Evolutionary conservation across 1,140 invertebrate species (phyloP).

Genomic region (Drosophila tani): DNA sequence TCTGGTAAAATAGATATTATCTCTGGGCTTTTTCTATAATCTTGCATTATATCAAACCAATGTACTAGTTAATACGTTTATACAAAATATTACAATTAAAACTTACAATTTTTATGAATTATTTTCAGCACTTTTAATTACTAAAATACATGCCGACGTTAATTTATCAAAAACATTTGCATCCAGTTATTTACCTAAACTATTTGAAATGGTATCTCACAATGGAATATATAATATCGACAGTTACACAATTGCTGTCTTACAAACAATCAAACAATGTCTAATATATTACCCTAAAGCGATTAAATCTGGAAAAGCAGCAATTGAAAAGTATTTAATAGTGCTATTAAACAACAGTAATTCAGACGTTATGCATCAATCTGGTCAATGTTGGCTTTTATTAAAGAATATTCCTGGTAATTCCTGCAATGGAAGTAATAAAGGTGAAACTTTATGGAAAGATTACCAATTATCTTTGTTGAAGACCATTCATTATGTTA

Average conservation of each 20-base stretch:
- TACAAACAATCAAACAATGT: constrained; percentile 41
- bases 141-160: constrained; percentile 25
- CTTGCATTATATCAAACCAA: too few relatives aligned
- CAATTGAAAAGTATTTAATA: constrained; percentile 23
- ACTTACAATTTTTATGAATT: background rate
- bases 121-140: constrained; percentile 40
- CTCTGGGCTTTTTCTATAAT: too few relatives aligned
- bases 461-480: constrained; percentile 44
- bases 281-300: constrained; percentile 53
- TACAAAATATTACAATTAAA: background rate
- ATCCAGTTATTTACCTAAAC: constrained; percentile 24
- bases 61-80: too few relatives aligned
- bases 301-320: constrained; percentile 26
- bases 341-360: constrained; percentile 34
- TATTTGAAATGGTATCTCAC: constrained; percentile 28
- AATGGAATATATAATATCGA: background rate
- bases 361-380: constrained; percentile 40
- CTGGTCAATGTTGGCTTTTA: constrained; percentile 52
- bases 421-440: constrained; percentile 1
- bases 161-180: constrained; percentile 50
- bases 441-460: constrained; percentile 33
- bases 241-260: constrained; percentile 9
- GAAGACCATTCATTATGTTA: constrained; percentile 17
- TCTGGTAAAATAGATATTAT: too few relatives aligned
- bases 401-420: constrained; percentile 42